Conservation (phyloP, 2,113 vertebrate species). For the Chlorodrepanis virens region DNA sequence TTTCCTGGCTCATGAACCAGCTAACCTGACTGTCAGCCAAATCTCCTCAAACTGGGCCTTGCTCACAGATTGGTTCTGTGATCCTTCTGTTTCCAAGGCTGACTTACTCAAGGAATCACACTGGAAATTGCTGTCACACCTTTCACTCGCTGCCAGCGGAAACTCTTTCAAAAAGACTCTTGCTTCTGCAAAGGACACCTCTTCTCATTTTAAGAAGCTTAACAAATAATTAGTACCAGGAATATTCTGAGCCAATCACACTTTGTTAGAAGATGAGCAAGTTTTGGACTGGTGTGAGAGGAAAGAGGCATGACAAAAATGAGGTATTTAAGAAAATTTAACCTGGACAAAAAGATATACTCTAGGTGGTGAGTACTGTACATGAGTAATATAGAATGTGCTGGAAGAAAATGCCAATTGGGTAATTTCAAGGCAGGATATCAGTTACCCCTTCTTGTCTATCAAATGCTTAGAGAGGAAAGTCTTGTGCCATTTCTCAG, state of each 20-base stretch:
- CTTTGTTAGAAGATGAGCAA: neutral
- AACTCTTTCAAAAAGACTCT: neutral
- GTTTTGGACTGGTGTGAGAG: neutral
- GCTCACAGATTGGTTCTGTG: neutral
- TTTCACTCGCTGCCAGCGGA: neutral
- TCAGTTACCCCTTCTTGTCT: neutral
- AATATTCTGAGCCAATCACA: neutral
- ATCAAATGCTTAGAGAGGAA: neutral
- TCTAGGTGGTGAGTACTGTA: neutral
- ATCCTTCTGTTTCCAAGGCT: neutral
- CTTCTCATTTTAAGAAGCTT: neutral
- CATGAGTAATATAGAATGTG: accelerated
- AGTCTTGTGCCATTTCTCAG: neutral
- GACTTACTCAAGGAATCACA: neutral
- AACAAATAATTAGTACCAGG: neutral
- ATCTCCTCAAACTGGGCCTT: neutral
- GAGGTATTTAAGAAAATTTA: neutral
- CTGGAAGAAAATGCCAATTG: neutral
- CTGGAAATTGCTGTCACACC: neutral
- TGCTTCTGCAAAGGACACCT: neutral
- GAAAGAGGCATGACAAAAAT: neutral
- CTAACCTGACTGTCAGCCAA: neutral
- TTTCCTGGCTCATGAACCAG: neutral
- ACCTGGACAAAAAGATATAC: neutral
- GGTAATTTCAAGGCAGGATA: neutral